Percentiles rank a stretch among this genome's conserved stretches.
Conservation (phyloP, 2,797 vertebrate genomes). For the Pampus argenteus region DNA sequence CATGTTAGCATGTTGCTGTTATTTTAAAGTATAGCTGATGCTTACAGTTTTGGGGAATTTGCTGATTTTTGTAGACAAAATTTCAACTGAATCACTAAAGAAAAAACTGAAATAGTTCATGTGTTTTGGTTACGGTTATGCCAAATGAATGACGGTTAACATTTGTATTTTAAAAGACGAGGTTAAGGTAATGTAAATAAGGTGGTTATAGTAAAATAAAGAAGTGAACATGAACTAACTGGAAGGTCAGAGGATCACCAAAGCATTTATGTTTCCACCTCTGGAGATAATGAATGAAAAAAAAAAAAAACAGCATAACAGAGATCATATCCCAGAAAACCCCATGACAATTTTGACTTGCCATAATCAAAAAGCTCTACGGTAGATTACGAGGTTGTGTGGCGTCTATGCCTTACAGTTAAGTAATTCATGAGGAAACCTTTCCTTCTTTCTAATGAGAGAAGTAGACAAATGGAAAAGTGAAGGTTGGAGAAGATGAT, state of each 20-base stretch:
- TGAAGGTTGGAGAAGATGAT: slow-evolving; percentile 16
- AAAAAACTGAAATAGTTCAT: too few species aligned
- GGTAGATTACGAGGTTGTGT: slow-evolving; percentile 34
- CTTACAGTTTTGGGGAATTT: too few species aligned
- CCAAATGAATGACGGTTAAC: too few species aligned
- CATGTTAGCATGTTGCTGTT: too few species aligned
- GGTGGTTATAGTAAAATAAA: too few species aligned
- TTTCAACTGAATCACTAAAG: too few species aligned
- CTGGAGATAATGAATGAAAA: neutral
- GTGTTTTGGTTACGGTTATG: too few species aligned
- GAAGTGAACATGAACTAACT: neutral
- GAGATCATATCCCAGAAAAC: slow-evolving; percentile 28
- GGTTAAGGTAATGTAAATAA: too few species aligned
- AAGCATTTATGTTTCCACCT: neutral
- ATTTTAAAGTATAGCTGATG: too few species aligned
- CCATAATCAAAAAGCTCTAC: slow-evolving; percentile 26
- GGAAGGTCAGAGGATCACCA: neutral
- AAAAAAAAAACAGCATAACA: too few species aligned
- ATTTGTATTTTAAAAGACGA: too few species aligned
- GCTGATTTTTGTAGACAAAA: too few species aligned
- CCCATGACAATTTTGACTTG: slow-evolving; percentile 23
- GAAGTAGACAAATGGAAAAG: slow-evolving; percentile 14
- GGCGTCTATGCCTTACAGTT: slow-evolving; percentile 30
- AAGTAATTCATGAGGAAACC: slow-evolving; percentile 60
- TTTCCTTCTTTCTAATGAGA: slow-evolving; percentile 35